phyloP scores from a whole-genome alignment of 2,888 invertebrate species.

The Apeira syringaria region DNA sequence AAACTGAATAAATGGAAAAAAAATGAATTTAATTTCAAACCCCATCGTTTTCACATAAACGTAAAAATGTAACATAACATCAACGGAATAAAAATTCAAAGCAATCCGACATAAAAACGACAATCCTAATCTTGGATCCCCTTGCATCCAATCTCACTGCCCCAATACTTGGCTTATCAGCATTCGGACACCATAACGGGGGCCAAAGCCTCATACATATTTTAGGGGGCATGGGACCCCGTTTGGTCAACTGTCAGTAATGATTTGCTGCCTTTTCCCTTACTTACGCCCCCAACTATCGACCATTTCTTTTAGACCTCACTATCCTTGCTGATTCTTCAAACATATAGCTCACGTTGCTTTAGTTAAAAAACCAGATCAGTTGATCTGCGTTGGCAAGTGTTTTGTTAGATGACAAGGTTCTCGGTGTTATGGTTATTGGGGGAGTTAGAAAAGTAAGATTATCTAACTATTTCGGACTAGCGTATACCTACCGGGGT shows the following conservation, averaged over 20 bases:
- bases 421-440: constrained; percentile 38
- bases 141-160: constrained; percentile 54
- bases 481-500: constrained; percentile 70
- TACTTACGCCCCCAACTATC: constrained; percentile 64
- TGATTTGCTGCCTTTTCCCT: constrained; percentile 79
- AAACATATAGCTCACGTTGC: constrained; percentile 27
- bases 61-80: constrained; percentile 12
- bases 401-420: constrained; percentile 2
- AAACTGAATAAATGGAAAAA: too few species aligned
- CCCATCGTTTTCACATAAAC: neutral
- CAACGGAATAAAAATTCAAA: constrained; percentile 31
- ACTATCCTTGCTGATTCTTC: neutral
- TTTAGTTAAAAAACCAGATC: constrained; percentile 30
- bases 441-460: constrained; percentile 78
- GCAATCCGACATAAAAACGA: constrained; percentile 46
- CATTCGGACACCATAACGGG: constrained; percentile 84
- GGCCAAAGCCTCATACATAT: constrained; percentile 80
- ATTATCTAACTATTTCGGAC: constrained; percentile 80
- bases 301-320: constrained; percentile 43
- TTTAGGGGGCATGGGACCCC: constrained; percentile 76
- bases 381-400: constrained; percentile 4
- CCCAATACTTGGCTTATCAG: constrained; percentile 80
- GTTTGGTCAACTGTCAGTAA: constrained; percentile 84
- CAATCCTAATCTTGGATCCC: constrained; percentile 65
- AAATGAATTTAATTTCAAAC: too few species aligned